Conservation (phyloP, 2,797 vertebrate genomes). For the Menidia menidia region DNA sequence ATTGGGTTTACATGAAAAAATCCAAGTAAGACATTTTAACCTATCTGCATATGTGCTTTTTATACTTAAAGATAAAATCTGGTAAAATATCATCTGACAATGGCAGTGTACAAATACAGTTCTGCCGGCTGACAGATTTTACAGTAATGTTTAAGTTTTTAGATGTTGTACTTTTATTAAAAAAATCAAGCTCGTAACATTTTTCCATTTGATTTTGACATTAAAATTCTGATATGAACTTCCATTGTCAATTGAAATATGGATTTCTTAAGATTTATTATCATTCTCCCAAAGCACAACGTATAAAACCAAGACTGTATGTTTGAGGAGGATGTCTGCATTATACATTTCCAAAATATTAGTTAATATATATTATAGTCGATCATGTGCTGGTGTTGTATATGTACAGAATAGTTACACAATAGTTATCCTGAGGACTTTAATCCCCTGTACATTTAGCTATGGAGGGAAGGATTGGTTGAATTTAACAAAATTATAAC, state of each 20-base stretch:
- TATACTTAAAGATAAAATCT: neutral
- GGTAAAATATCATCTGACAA: neutral
- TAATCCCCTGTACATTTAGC: neutral
- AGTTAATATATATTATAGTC: no score
- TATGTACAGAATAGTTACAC: no score
- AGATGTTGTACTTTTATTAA: neutral
- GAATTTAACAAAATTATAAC: slow-evolving; percentile 25
- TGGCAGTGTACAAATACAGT: no score
- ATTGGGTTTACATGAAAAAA: slow-evolving; percentile 93
- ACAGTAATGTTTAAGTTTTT: neutral
- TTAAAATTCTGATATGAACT: neutral
- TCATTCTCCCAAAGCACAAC: neutral
- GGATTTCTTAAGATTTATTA: neutral
- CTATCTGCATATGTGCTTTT: neutral
- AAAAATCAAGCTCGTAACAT: neutral
- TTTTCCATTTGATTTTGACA: no score
- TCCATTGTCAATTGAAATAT: neutral
- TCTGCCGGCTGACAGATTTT: no score
- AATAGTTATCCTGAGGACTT: neutral
- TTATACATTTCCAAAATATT: no score
- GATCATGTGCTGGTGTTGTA: no score
- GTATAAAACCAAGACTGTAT: no score
- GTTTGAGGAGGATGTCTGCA: no score
- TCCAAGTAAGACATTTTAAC: slow-evolving; percentile 86
- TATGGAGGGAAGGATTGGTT: neutral